Percentiles rank a stretch among this genome's conserved stretches.
Conservation (phyloP, 2,113 vertebrate genomes). For the Vulpes lagopus region DNA sequence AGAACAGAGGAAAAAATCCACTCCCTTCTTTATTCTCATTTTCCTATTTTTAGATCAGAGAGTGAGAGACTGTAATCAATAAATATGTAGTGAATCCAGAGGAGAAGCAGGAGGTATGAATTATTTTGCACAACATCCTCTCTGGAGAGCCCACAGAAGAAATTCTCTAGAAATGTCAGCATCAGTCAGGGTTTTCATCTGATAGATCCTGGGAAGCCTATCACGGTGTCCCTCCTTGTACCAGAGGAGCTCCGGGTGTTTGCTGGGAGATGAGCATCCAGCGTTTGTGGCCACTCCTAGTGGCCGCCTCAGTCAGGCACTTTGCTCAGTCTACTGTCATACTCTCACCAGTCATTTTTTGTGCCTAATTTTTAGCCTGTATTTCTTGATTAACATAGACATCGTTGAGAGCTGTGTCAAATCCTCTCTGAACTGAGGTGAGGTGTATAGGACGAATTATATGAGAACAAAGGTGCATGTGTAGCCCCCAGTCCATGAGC, state of each 20-base stretch:
- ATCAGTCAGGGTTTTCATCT: neutral
- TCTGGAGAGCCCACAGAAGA: neutral
- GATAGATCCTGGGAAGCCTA: neutral
- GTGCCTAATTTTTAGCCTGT: neutral
- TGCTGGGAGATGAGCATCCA: neutral
- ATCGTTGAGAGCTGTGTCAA: too few relatives aligned
- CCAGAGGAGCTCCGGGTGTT: fast-evolving
- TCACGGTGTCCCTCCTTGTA: fast-evolving
- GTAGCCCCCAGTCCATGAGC: fast-evolving
- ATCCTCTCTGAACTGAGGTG: neutral
- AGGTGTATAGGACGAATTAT: neutral
- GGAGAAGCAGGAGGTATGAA: neutral
- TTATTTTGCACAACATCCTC: neutral
- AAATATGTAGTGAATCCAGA: neutral
- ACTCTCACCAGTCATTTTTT: neutral
- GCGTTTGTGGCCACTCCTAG: fast-evolving
- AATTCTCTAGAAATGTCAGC: neutral
- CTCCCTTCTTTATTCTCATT: neutral
- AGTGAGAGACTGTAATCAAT: neutral
- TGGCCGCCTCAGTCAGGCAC: fast-evolving
- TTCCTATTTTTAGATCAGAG: constrained; percentile 29
- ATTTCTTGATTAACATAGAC: neutral
- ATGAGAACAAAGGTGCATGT: fast-evolving
- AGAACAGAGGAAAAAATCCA: neutral
- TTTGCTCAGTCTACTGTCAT: too few relatives aligned